Evolutionary conservation across 2,113 vertebrate genomes (phyloP).

Genomic region (Callocephalon fimbriatum): DNA sequence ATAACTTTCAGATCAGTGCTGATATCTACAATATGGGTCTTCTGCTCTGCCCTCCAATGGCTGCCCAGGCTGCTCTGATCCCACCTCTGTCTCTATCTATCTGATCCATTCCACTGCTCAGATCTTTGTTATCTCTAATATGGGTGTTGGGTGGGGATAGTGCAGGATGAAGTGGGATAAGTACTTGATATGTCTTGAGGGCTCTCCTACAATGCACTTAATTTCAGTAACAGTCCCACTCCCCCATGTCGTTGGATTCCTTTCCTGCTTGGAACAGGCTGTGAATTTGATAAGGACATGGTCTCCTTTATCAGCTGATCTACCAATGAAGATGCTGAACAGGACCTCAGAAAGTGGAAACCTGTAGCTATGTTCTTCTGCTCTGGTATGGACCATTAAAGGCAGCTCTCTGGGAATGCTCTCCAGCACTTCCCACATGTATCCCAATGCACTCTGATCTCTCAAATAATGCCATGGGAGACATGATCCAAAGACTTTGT

Average conservation of each 20-base stretch:
- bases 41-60: neutral
- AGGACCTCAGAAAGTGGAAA: neutral
- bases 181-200: neutral
- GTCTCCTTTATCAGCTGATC: neutral
- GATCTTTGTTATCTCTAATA: neutral
- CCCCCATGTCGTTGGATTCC: neutral
- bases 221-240: neutral
- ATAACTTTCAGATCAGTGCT: neutral
- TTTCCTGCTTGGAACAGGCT: neutral
- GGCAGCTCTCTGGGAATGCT: neutral
- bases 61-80: neutral
- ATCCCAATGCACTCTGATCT: neutral
- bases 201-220: neutral
- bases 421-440: neutral
- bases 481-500: neutral
- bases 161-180: neutral
- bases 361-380: neutral
- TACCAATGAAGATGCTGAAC: neutral
- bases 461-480: neutral
- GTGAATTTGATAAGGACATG: neutral
- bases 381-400: neutral
- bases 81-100: neutral
- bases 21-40: fast-evolving
- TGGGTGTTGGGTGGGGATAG: too few species aligned
- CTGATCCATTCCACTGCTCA: neutral